Evolutionary conservation across 2,113 vertebrate genomes (phyloP).

Genomic region (Lampris megalopsis): DNA sequence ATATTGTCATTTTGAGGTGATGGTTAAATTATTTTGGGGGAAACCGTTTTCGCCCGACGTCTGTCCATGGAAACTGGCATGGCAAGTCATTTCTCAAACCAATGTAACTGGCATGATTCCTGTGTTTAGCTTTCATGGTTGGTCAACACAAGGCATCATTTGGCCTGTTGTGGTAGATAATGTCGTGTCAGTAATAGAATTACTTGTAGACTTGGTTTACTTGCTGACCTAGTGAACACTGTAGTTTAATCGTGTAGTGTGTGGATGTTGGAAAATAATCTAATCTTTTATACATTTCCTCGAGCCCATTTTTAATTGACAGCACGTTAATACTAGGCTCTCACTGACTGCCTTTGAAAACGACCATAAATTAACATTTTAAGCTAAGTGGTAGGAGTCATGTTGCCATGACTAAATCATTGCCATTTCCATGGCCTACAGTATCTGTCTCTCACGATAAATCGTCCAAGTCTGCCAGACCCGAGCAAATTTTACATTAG

Average conservation of each 20-base stretch:
- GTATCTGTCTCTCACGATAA: slow-evolving; percentile 68
- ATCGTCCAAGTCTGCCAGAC: slow-evolving; percentile 44
- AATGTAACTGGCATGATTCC: slow-evolving; percentile 51
- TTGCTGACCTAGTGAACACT: slow-evolving; percentile 60
- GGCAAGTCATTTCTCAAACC: slow-evolving; percentile 68
- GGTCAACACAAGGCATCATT: slow-evolving; percentile 55
- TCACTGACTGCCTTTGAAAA: slow-evolving; percentile 46
- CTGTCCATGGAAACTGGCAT: slow-evolving; percentile 65
- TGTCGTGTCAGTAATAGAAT: slow-evolving; percentile 49
- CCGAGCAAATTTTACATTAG: slow-evolving; percentile 66
- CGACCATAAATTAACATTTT: slow-evolving; percentile 53
- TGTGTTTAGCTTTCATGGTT: slow-evolving; percentile 73
- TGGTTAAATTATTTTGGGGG: slow-evolving; percentile 68
- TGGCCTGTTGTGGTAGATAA: slow-evolving; percentile 49
- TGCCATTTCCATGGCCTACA: slow-evolving; percentile 68
- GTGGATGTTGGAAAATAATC: slow-evolving; percentile 36
- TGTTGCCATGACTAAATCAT: slow-evolving; percentile 34
- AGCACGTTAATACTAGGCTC: slow-evolving; percentile 40
- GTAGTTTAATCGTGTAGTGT: slow-evolving; percentile 33
- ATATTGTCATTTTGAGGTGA: slow-evolving; percentile 80
- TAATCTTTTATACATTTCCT: slow-evolving; percentile 25
- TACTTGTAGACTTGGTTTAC: slow-evolving; percentile 70
- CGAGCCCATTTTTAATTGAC: slow-evolving; percentile 48
- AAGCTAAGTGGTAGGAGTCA: slow-evolving; percentile 46
- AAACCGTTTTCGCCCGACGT: slow-evolving; percentile 60